Evolutionary conservation across 2,797 vertebrate genomes (phyloP), one percentile per base, ranked within the genome.

Genomic region (Eupleurogrammus muticus): DNA sequence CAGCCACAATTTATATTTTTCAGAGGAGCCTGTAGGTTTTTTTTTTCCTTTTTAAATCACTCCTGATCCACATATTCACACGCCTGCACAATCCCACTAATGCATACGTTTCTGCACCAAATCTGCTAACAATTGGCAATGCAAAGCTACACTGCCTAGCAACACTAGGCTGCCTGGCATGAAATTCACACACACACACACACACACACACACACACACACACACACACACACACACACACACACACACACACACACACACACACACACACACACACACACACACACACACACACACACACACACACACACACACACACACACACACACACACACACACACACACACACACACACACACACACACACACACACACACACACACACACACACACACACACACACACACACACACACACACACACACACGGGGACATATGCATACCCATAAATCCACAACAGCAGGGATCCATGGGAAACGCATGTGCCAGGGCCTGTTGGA

Each of bases 21-120:
- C 49, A 38, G 52, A 66, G 61, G 61, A 75, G 53, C 73, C 58
- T 70, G 35, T 60, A 36, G 63, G 57, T 79, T 14, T 70, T 81
- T 73, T 56, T 28, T 28, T 28, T 28, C 6, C 6, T 28, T 3
- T 28, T 28, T 28, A 28, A 80, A 52, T 80, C 51, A 52, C 57
- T 73, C 66, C 51, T 78, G 65, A 85, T 80, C 67, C 52, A 35
- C 74, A 77, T 66, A 79, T 87, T 71, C 83, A 70, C 72, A 75
- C 14, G 35, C 17, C 61, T 66, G 50, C 64, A 76, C 50, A 80
- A 42, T 69, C 42, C 64, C 32, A 38, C 71, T 19, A 51, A 67
- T 65, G 42, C 68, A 70, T 62, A 75, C 35, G 42, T 71, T 70
- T 67, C 47, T 19, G 40, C 59, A 59, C 19, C 23, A 73, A 66